Conservation (phyloP, 2,113 vertebrate genomes). For the Dascyllus trimaculatus region DNA sequence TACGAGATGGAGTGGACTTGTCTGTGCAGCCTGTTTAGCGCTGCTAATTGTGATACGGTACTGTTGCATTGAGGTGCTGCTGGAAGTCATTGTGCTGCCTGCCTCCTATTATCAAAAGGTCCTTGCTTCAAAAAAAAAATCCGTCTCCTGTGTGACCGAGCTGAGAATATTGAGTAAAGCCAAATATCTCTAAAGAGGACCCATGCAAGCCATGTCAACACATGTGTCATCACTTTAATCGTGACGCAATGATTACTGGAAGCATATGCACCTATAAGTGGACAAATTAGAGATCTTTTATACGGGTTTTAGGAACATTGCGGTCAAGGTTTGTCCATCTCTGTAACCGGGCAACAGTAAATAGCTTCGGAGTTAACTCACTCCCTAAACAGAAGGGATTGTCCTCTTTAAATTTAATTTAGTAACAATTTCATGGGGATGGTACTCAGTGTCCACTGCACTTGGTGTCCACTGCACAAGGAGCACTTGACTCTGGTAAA, state of each 20-base stretch:
- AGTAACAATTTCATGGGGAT: constrained; percentile 55
- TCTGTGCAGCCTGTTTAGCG: constrained; percentile 79
- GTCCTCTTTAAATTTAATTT: constrained; percentile 70
- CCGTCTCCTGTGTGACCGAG: constrained; percentile 69
- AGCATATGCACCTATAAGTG: constrained; percentile 5
- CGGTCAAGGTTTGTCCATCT: constrained; percentile 27
- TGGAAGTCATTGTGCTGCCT: constrained; percentile 84
- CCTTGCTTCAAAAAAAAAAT: constrained; percentile 72
- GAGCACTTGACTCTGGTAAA: constrained; percentile 76
- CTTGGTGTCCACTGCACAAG: constrained; percentile 54
- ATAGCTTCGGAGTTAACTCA: constrained; percentile 56
- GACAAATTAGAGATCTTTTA: constrained; percentile 30
- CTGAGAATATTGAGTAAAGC: constrained; percentile 72
- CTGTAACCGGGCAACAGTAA: constrained; percentile 54
- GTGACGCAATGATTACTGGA: constrained; percentile 29
- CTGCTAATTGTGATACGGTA: constrained; percentile 85
- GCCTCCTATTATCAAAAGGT: constrained; percentile 82
- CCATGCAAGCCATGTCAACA: constrained; percentile 37
- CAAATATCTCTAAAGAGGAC: constrained; percentile 59
- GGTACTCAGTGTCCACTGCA: constrained; percentile 40
- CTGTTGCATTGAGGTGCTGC: constrained; percentile 82
- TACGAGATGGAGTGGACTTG: constrained; percentile 84
- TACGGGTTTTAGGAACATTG: background rate
- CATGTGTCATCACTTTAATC: constrained; percentile 51
- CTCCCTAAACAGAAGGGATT: constrained; percentile 39